phyloP scores from a whole-genome alignment of 2,113 vertebrate species.

The Dicaeum eximium region DNA sequence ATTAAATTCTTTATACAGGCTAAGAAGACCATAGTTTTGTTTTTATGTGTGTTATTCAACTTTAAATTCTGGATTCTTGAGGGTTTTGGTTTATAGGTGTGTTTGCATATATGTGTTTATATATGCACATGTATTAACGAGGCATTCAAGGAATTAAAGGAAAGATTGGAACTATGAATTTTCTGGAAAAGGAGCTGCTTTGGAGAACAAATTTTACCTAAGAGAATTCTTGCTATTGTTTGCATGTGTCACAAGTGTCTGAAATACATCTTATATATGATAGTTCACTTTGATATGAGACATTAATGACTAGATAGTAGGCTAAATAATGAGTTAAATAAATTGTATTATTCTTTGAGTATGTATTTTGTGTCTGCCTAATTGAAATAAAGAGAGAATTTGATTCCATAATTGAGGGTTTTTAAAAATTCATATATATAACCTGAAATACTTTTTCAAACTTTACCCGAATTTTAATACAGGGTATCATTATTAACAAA shows the following conservation, averaged over 20 bases:
- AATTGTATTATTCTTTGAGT: background rate
- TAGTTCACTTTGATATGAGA: background rate
- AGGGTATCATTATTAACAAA: background rate
- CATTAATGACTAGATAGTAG: background rate
- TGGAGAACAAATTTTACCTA: background rate
- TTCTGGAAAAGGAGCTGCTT: background rate
- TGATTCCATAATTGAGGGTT: background rate
- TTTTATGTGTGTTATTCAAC: background rate
- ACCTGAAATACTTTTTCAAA: background rate
- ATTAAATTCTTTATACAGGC: background rate
- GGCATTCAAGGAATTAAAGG: background rate
- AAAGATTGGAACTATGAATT: background rate
- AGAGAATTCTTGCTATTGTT: background rate
- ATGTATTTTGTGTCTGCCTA: background rate
- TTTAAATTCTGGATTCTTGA: background rate
- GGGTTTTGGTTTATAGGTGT: background rate
- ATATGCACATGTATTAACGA: background rate
- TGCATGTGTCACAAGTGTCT: background rate
- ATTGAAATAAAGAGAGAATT: background rate
- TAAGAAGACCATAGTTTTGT: background rate
- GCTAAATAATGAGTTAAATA: background rate
- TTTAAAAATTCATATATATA: background rate
- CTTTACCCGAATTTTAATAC: background rate
- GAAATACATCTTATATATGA: background rate
- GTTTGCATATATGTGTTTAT: accelerated